These are phyloP conservation scores for Cinclus cinclus DNA, from an alignment of 2,113 vertebrate species.

Conservation along the genomic window DNA sequence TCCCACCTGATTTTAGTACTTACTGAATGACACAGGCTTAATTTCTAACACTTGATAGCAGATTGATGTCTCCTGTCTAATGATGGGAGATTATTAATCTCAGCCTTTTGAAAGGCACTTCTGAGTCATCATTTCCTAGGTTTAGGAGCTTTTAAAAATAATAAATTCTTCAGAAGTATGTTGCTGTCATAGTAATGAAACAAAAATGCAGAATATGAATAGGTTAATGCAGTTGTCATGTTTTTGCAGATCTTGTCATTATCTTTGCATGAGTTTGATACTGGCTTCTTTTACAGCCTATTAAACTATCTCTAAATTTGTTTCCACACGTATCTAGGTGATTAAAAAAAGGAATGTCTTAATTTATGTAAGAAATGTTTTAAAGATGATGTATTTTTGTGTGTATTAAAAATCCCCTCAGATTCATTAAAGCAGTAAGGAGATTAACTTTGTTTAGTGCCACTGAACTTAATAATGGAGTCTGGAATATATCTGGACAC, in stretches of 20 bases:
- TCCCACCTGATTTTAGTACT: neutral
- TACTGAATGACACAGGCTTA: neutral
- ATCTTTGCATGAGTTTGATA: neutral
- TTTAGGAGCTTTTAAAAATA: neutral
- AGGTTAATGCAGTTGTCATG: neutral
- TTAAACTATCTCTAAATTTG: neutral
- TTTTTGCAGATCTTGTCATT: neutral
- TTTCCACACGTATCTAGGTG: rapidly evolving
- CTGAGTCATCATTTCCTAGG: neutral
- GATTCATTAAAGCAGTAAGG: neutral
- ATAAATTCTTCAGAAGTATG: neutral
- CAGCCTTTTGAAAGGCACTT: neutral
- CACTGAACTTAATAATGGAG: neutral
- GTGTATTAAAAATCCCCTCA: rapidly evolving
- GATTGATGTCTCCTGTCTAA: neutral
- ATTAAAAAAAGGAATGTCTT: neutral
- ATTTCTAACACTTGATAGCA: neutral
- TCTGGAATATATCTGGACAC: neutral
- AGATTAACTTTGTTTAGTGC: neutral
- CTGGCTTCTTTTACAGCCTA: neutral
- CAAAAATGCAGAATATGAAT: neutral
- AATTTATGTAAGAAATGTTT: neutral
- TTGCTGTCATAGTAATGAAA: neutral
- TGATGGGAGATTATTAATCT: neutral
- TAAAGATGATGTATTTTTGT: neutral